Conservation (phyloP, 1,140 invertebrate species). For the Phortica variegata region DNA sequence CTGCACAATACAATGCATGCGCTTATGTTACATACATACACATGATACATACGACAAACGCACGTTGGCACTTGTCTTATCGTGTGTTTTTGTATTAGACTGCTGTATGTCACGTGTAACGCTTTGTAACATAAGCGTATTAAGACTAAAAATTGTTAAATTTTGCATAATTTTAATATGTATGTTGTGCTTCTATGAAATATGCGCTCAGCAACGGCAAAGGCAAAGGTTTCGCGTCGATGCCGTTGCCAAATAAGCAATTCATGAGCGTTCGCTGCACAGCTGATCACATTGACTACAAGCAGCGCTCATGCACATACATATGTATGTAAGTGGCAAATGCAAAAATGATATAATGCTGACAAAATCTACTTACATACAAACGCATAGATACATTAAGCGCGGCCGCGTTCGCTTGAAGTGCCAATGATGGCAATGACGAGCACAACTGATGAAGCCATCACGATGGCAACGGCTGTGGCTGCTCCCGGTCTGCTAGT, state of each 20-base stretch:
- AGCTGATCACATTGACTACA: constrained; percentile 43
- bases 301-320: constrained; percentile 39
- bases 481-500: no score
- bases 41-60: no score
- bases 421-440: no score
- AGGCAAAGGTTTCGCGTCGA: constrained; percentile 40
- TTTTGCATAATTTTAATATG: background rate
- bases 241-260: constrained; percentile 30
- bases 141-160: no score
- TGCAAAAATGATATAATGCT: no score
- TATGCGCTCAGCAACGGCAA: constrained; percentile 44
- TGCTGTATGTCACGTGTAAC: background rate
- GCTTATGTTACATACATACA: no score
- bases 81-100: no score
- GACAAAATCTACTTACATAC: background rate
- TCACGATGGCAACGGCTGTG: no score
- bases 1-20: no score
- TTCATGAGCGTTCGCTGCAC: constrained; percentile 41
- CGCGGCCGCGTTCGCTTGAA: constrained; percentile 29
- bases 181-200: constrained; percentile 10
- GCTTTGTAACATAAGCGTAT: background rate
- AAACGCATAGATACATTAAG: constrained; percentile 44
- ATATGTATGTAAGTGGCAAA: no score
- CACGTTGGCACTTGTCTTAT: no score
- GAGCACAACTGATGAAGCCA: no score